Percentiles rank a stretch among this genome's conserved stretches.
Evolutionary conservation across 2,797 vertebrate genomes (phyloP).

Genomic region (Phrynocephalus forsythii): DNA sequence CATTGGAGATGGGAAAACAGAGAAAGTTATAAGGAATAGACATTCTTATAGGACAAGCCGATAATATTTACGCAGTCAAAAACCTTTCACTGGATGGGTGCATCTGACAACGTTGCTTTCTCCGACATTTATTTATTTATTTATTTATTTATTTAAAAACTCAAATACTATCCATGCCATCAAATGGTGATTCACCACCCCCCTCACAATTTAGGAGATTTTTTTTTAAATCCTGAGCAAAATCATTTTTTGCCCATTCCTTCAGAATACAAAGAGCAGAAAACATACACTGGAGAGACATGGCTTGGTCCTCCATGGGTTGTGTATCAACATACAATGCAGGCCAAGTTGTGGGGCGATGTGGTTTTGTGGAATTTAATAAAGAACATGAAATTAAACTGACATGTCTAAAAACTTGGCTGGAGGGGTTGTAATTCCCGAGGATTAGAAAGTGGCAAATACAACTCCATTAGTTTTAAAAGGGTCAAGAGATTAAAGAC

Average conservation of each 20-base stretch:
- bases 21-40: too few relatives aligned
- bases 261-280: slow-evolving; percentile 4
- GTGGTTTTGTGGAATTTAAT: slow-evolving; percentile 48
- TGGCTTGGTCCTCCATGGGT: slow-evolving; percentile 8
- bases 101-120: not conserved
- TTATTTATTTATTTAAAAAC: too few relatives aligned
- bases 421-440: slow-evolving; percentile 63
- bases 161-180: too few relatives aligned
- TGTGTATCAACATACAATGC: rapidly evolving
- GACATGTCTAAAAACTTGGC: slow-evolving; percentile 59
- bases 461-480: slow-evolving; percentile 74
- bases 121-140: not conserved
- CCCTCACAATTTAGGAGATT: not conserved
- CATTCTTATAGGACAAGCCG: too few relatives aligned
- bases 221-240: not conserved
- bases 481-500: slow-evolving; percentile 71
- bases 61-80: too few relatives aligned
- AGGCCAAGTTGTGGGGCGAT: slow-evolving; percentile 13
- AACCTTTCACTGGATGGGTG: not conserved
- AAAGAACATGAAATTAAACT: slow-evolving; percentile 58
- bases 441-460: slow-evolving; percentile 79
- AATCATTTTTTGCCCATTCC: not conserved
- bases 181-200: too few relatives aligned
- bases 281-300: not conserved
- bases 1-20: too few relatives aligned